A percentile compares a stretch with the other conserved stretches of the same genome.
These are phyloP conservation scores for Indicator maculatus DNA, from an alignment of 2,113 vertebrate species.

Conservation along the genomic window DNA sequence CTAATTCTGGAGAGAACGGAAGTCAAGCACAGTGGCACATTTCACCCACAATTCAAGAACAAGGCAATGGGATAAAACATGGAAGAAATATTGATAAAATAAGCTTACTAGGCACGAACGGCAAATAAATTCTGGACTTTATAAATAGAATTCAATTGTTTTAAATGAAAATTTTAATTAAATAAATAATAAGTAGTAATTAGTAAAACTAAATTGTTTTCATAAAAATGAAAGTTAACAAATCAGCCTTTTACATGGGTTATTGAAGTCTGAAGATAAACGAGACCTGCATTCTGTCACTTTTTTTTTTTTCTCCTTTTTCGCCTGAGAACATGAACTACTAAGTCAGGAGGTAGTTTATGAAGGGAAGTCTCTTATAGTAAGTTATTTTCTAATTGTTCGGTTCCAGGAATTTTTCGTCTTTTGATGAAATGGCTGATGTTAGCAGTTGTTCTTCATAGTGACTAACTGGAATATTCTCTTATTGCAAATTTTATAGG, in stretches of 20 bases:
- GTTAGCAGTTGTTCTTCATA: conserved; percentile 7
- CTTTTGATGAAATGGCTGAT: conserved; percentile 1
- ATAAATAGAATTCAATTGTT: not conserved
- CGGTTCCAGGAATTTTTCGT: not conserved
- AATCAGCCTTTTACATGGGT: not conserved
- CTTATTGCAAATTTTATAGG: conserved; percentile 17
- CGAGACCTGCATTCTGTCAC: not conserved
- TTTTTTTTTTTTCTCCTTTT: not conserved
- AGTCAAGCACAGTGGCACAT: not conserved
- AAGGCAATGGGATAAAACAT: not conserved
- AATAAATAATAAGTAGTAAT: too few species aligned
- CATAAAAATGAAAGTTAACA: not conserved
- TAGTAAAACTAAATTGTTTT: not conserved
- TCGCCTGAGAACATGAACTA: not conserved
- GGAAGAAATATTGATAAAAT: not conserved
- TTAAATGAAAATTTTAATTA: not conserved
- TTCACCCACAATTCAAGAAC: not conserved
- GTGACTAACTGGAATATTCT: conserved; percentile 11
- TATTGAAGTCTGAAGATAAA: not conserved
- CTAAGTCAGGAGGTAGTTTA: not conserved
- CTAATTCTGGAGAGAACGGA: not conserved
- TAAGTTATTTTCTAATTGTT: not conserved
- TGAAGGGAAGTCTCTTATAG: not conserved
- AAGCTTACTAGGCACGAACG: not conserved
- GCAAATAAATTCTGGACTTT: not conserved